A percentile compares a stretch with the other conserved stretches of the same genome.
These are phyloP conservation scores for Epinotia bilunana DNA, from an alignment of 2,888 invertebrate species.

Conservation along the genomic window DNA sequence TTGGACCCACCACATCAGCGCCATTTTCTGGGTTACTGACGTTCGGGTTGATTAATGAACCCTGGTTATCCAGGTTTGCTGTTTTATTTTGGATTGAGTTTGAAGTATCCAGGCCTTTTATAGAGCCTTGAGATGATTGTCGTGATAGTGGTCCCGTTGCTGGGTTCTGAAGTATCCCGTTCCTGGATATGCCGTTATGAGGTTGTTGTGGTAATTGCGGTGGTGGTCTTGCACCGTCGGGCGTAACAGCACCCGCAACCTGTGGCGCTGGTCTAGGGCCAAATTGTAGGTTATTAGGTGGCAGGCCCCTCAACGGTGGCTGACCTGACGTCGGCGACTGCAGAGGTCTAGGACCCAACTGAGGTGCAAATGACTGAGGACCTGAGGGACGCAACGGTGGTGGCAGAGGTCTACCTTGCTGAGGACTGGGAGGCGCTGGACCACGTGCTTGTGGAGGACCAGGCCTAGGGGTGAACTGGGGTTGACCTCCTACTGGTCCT, in stretches of 20 bases:
- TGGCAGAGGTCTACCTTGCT: slow-evolving; percentile 63
- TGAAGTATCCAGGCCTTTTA: slow-evolving; percentile 70
- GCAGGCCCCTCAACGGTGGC: slow-evolving; percentile 72
- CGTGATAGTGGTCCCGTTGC: slow-evolving; percentile 64
- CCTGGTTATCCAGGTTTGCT: slow-evolving; percentile 79
- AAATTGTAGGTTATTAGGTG: slow-evolving; percentile 78
- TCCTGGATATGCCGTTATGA: slow-evolving; percentile 65
- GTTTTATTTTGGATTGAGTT: slow-evolving; percentile 68
- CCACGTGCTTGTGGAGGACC: slow-evolving; percentile 66
- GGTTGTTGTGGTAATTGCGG: slow-evolving; percentile 60
- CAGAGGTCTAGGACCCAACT: slow-evolving; percentile 66
- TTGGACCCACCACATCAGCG: slow-evolving; percentile 73
- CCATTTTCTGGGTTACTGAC: slow-evolving; percentile 70
- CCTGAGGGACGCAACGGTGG: slow-evolving; percentile 69
- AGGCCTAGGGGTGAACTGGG: slow-evolving; percentile 69
- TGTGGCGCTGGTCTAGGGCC: slow-evolving; percentile 78
- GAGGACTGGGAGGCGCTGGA: slow-evolving; percentile 62
- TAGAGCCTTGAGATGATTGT: slow-evolving; percentile 76
- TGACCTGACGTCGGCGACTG: slow-evolving; percentile 66
- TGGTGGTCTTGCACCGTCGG: slow-evolving; percentile 64
- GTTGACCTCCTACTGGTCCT: slow-evolving; percentile 69
- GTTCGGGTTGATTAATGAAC: slow-evolving; percentile 63
- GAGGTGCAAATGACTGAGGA: slow-evolving; percentile 71
- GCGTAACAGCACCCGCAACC: slow-evolving; percentile 65
- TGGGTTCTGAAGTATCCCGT: slow-evolving; percentile 55